Evolutionary conservation across 2,113 vertebrate species (phyloP).

Genomic region (Hoplias malabaricus): DNA sequence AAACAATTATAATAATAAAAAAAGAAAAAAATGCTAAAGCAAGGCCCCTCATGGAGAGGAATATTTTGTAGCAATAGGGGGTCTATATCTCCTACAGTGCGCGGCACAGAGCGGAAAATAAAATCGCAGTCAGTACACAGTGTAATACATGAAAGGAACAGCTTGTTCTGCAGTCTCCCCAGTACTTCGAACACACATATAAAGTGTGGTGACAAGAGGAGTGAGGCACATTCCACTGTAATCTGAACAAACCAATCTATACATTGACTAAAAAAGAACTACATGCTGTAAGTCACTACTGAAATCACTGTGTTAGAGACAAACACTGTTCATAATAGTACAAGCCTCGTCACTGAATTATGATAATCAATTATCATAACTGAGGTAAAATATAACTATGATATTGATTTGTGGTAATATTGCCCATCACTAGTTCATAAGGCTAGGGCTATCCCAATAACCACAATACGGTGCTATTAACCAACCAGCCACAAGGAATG

Average conservation of each 20-base stretch:
- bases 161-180: neutral
- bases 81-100: neutral
- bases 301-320: too few species aligned
- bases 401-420: too few species aligned
- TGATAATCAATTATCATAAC: too few species aligned
- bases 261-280: neutral
- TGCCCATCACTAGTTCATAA: too few species aligned
- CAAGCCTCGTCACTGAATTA: too few species aligned
- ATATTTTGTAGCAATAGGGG: slow-evolving; percentile 16
- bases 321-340: too few species aligned
- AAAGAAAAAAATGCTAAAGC: slow-evolving; percentile 5
- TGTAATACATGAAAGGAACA: neutral
- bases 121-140: slow-evolving; percentile 1
- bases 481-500: too few species aligned
- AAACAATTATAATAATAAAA: neutral
- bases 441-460: too few species aligned
- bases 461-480: too few species aligned
- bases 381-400: too few species aligned
- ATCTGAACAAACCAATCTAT: neutral
- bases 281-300: too few species aligned
- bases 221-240: neutral
- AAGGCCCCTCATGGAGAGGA: slow-evolving; percentile 2
- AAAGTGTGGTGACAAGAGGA: neutral
- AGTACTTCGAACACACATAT: neutral
- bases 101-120: neutral